These are phyloP conservation scores for Dinomys branickii DNA, from an alignment of 2,113 vertebrate genomes.

Conservation along the genomic window DNA sequence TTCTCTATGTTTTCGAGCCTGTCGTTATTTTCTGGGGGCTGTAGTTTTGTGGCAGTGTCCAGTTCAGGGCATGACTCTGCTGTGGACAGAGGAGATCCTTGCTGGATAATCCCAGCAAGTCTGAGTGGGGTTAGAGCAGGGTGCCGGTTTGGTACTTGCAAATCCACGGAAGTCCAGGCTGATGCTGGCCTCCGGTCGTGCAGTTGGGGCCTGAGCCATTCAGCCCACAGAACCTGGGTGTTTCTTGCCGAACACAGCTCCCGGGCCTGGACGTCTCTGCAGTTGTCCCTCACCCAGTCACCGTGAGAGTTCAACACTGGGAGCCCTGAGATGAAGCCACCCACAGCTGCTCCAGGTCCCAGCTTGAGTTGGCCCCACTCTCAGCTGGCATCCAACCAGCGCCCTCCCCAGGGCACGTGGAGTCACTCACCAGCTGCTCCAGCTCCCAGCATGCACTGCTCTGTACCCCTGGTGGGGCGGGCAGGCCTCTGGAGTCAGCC, in stretches of 20 bases:
- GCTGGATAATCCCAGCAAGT: background rate
- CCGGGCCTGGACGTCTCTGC: background rate
- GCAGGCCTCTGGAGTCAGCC: background rate
- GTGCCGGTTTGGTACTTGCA: background rate
- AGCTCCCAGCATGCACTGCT: background rate
- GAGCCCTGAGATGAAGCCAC: background rate
- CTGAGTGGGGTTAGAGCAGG: background rate
- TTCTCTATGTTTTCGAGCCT: background rate
- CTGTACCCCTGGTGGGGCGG: background rate
- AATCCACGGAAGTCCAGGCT: background rate
- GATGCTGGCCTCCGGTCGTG: too few relatives aligned
- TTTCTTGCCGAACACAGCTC: background rate
- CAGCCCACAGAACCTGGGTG: background rate
- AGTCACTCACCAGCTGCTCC: background rate
- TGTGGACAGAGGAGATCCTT: background rate
- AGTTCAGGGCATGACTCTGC: background rate
- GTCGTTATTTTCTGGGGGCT: background rate
- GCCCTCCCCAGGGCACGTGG: background rate
- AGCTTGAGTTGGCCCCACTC: background rate
- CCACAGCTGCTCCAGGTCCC: background rate
- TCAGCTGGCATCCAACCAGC: background rate
- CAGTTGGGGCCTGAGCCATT: too few relatives aligned
- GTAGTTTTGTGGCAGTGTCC: background rate
- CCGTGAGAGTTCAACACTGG: background rate
- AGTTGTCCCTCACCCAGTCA: background rate